Evolutionary conservation across 2,113 vertebrate species (phyloP).

Genomic region (Callopanchax toddi): DNA sequence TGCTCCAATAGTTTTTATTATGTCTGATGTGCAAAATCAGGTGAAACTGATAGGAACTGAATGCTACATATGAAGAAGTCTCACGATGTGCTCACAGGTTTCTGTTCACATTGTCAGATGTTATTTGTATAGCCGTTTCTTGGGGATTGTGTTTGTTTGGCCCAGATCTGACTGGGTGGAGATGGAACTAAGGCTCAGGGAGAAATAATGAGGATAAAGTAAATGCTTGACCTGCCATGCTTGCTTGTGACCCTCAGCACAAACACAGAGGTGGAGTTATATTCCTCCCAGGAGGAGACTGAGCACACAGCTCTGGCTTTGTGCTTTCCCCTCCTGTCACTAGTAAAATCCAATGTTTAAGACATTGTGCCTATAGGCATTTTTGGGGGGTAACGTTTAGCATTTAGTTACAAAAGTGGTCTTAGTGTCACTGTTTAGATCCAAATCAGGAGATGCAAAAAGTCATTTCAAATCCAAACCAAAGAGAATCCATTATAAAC

Average conservation of each 20-base stretch:
- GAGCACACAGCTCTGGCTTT: constrained; percentile 50
- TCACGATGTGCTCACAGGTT: constrained; percentile 1
- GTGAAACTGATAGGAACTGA: neutral
- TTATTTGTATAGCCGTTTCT: neutral
- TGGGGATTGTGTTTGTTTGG: constrained; percentile 20
- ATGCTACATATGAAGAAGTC: neutral
- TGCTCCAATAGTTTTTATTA: neutral
- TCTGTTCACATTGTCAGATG: neutral
- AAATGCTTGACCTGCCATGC: constrained; percentile 62
- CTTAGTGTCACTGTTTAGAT: neutral
- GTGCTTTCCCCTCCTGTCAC: constrained; percentile 38
- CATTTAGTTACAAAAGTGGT: neutral
- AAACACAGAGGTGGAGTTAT: constrained; percentile 65
- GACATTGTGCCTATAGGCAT: neutral
- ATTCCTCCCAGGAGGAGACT: constrained; percentile 65
- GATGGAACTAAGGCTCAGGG: constrained; percentile 37
- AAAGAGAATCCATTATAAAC: constrained; percentile 35
- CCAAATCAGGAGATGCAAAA: constrained; percentile 18
- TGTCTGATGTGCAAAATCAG: neutral
- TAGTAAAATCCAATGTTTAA: constrained; percentile 52
- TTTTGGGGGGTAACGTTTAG: constrained; percentile 10
- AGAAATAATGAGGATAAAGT: constrained; percentile 52
- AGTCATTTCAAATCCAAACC: constrained; percentile 44
- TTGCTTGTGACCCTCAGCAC: constrained; percentile 57
- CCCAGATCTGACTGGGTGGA: constrained; percentile 29